A percentile compares a stretch with the other conserved stretches of the same genome.
These are phyloP conservation scores for Linnaemya vulpina DNA, from an alignment of 2,888 invertebrate genomes.

Conservation along the genomic window DNA sequence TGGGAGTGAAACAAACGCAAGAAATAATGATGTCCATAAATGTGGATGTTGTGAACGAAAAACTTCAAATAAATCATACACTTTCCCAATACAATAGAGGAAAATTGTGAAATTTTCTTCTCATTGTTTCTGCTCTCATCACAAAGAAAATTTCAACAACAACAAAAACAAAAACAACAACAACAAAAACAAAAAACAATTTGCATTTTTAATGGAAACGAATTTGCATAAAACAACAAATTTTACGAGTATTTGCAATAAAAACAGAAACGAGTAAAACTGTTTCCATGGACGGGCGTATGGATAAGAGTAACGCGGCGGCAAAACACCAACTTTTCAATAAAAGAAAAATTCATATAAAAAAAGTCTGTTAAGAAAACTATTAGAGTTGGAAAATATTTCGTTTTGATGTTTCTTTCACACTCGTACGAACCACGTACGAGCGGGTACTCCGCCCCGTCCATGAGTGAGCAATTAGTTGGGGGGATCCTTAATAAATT, in stretches of 20 bases:
- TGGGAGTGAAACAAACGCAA: slow-evolving; percentile 10
- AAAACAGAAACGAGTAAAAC: neutral
- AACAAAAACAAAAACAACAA: slow-evolving; percentile 1
- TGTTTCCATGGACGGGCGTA: neutral
- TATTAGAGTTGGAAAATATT: slow-evolving; percentile 44
- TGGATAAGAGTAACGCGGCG: slow-evolving; percentile 2
- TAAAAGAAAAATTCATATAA: neutral
- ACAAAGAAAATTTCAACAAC: too few relatives aligned
- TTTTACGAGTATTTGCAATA: slow-evolving; percentile 24
- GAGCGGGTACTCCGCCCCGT: too few relatives aligned
- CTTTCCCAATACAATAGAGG: slow-evolving; percentile 59
- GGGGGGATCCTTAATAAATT: slow-evolving; percentile 61
- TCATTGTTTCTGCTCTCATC: neutral
- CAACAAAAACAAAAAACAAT: too few relatives aligned
- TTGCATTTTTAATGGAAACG: slow-evolving; percentile 55
- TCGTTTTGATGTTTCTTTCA: slow-evolving; percentile 37
- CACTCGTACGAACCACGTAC: neutral
- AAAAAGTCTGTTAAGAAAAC: slow-evolving; percentile 46
- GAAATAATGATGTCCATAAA: slow-evolving; percentile 44
- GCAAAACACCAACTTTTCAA: slow-evolving; percentile 4
- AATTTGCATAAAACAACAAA: slow-evolving; percentile 59
- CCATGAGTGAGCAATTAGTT: neutral
- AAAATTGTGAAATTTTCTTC: slow-evolving; percentile 59
- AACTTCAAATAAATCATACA: slow-evolving; percentile 54
- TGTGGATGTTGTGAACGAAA: neutral